Evolutionary conservation across 2,888 invertebrate genomes (phyloP), one percentile per base, ranked within the genome.

Genomic region (Thera obeliscata): DNA sequence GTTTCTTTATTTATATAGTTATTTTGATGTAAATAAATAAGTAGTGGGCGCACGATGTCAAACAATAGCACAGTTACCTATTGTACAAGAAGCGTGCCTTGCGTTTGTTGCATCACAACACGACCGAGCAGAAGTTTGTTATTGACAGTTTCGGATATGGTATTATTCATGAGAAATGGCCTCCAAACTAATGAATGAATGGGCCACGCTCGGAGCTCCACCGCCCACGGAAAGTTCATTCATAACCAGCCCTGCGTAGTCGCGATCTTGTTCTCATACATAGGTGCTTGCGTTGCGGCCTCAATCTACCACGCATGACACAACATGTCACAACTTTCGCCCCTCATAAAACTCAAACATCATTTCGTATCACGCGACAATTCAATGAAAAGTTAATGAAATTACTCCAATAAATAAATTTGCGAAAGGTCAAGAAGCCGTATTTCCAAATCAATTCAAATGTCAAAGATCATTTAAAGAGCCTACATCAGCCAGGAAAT

Each of bases 131-230:
- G 61, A 57, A 58, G 70, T 82, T 85, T 81, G 82, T 84, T 88
- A 87, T 87, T 85, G 85, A 82, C 85, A 87, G 84, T 84, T 87
- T 90, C 87, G 86, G 87, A 88, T 89, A 88, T 90, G 87, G 85
- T 87, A 88, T 89, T 88, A 92, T 92, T 91, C 90, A 91, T 90
- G 86, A 90, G 87, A 82, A 86, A 86, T 88, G 90, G 88, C 91
- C 93, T 92, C 87, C 80, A 75, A 88, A 84, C 80, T 91, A 91
- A 90, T 92, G 91, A 91, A 91, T 91, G 91, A 90, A 92, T 85
- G 88, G 87, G 84, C 82, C 79, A 82, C 82, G 84, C 78, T 82
- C 80, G 78, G 78, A 80, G 77, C 77, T 81, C 79, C 80, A 81
- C 87, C 87, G 85, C 89, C 93, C 91, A 93, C 93, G 86, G 76